phyloP scores from a whole-genome alignment of 2,113 vertebrate species.

The Chaetodon auriga region DNA sequence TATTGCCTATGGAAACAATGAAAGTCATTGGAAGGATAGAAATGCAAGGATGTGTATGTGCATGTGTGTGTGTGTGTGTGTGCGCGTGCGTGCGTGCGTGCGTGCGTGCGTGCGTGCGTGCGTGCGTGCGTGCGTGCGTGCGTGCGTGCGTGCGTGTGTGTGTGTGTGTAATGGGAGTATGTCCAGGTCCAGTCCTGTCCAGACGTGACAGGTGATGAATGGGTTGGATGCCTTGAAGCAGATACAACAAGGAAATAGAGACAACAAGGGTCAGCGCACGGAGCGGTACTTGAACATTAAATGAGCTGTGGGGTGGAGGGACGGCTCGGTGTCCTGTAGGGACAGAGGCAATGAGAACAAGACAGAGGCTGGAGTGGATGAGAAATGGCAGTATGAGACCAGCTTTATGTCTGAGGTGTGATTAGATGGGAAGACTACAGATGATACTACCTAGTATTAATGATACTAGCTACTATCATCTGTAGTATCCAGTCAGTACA shows the following conservation, averaged over 20 bases:
- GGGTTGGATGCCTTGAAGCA: conserved; percentile 4
- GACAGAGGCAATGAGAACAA: background rate
- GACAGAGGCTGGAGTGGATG: background rate
- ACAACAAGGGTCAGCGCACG: conserved; percentile 8
- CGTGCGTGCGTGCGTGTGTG: background rate
- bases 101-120: background rate
- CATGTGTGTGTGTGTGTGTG: background rate
- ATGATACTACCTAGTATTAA: background rate
- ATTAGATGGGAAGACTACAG: background rate
- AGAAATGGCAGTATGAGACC: background rate
- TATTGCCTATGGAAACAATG: background rate
- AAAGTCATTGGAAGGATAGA: background rate
- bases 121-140: background rate
- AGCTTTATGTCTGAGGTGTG: background rate
- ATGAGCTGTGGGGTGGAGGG: conserved; percentile 40
- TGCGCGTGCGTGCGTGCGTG: conserved; percentile 1
- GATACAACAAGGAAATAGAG: conserved; percentile 16
- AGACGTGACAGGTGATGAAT: conserved; percentile 39
- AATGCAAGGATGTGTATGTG: background rate
- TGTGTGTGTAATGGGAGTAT: background rate
- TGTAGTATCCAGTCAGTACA: conserved; percentile 27
- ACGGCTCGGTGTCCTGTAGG: conserved; percentile 8
- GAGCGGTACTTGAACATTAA: conserved; percentile 3
- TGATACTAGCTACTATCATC: too few species aligned
- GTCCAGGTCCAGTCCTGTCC: conserved; percentile 3